Evolutionary conservation across 92 coral and sea anemone genomes (phyloP), one percentile per base, ranked within the genome.

Genomic region (Siderastrea siderea): DNA sequence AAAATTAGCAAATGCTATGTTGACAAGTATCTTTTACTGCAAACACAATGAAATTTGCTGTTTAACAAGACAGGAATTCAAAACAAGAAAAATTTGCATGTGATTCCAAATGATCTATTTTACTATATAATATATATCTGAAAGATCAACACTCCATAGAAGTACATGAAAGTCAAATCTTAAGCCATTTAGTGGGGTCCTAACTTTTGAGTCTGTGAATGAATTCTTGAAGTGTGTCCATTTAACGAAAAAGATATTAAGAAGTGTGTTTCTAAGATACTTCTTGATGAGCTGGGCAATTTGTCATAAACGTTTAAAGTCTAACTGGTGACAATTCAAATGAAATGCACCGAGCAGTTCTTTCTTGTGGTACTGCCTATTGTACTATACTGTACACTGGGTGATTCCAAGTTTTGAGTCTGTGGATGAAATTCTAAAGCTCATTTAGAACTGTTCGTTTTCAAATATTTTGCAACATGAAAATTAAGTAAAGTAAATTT

Each of bases 21-120:
- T 68, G 73, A 68, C 75, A 71, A 14, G 55, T 47, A 17, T 12
- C 75, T 15, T 13, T 61, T 47, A 47, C 11, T 16, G 55, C 7
- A 7, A n/a, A 14, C 75, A 71, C 38, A 13, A 47, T 47, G 38
- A 48, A 14, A 71, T 47, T 15, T 15, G 13, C 16, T 47, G 54
- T 71, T 71, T 48, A n/a, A 68, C 51, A 11, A 44, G 46, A 66
- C 26, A 19, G 13, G 58, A 49, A 65, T 49, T 19, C 45, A 52
- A 44, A 19, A 79, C 84, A 65, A 65, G 74, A 79, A 66, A 64
- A 48, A 51, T 79, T 50, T 79, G 63, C 70, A 45, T 65, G 44
- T 45, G 53, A 44, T 17, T 3, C 53, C 6, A 16, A 16, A 14
- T 13, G 19, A 61, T 14, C 13, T 6, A 67, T 3, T 38, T 43